Conservation (phyloP, 2,113 vertebrate species). For the Brachyhypopomus gauderio region DNA sequence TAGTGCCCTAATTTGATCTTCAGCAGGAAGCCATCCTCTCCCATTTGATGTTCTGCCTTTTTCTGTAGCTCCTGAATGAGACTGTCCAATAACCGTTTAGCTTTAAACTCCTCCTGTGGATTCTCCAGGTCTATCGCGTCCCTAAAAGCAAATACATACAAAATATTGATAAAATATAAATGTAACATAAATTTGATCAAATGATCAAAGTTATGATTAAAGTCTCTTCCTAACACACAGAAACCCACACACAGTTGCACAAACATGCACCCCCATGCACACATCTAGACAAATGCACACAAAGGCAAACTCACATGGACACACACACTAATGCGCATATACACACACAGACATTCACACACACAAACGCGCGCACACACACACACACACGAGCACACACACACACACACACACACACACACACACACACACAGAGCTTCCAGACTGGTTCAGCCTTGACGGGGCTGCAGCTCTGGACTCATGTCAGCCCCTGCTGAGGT, state of each 20-base stretch:
- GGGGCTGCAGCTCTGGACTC: no score
- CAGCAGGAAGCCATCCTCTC: constrained; percentile 94
- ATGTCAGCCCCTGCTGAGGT: no score
- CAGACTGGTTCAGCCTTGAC: no score
- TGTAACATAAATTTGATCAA: no score
- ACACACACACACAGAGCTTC: no score
- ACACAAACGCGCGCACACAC: constrained; percentile 34
- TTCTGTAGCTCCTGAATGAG: constrained; percentile 97
- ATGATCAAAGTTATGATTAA: not conserved
- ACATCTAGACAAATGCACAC: no score
- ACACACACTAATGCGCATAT: not conserved
- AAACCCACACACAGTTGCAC: constrained; percentile 16
- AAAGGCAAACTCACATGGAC: no score
- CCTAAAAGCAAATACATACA: constrained; percentile 69
- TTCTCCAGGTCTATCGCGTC: constrained; percentile 92
- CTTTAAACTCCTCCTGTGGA: constrained; percentile 91
- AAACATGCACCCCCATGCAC: constrained; percentile 28
- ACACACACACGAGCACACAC: not conserved
- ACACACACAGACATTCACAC: constrained; percentile 25
- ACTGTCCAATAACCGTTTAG: constrained; percentile 89
- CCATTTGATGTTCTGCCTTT: constrained; percentile 96
- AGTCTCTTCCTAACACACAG: constrained; percentile 21
- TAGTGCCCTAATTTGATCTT: constrained; percentile 99
- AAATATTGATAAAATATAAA: no score
- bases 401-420: no score